Percentiles rank a stretch among this genome's conserved stretches.
These are phyloP conservation scores for Dendrolimus pini DNA, from an alignment of 2,888 invertebrate species.

Conservation along the genomic window DNA sequence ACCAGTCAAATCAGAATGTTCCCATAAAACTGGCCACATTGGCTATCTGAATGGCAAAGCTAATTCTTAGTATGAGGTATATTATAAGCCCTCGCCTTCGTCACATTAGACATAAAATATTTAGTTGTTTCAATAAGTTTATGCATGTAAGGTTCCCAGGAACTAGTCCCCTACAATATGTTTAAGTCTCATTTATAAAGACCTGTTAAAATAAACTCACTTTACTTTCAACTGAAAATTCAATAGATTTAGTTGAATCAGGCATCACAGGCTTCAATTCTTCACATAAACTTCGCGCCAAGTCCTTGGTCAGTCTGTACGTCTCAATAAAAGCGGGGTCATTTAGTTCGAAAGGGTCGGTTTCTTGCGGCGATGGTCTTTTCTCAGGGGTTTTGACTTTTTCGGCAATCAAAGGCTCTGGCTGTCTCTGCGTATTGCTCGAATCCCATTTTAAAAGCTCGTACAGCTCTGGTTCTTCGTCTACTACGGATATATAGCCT, in stretches of 20 bases:
- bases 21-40: too few species aligned
- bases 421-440: slow-evolving; percentile 50
- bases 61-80: too few species aligned
- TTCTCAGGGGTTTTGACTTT: slow-evolving; percentile 57
- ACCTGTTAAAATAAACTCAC: slow-evolving; percentile 23
- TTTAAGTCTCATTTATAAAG: too few species aligned
- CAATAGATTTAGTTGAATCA: slow-evolving; percentile 56
- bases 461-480: slow-evolving; percentile 65
- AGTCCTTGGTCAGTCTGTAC: slow-evolving; percentile 55
- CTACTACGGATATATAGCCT: slow-evolving; percentile 65
- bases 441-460: slow-evolving; percentile 67
- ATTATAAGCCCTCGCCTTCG: too few species aligned
- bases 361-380: slow-evolving; percentile 42
- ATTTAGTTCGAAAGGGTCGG: slow-evolving; percentile 56
- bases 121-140: too few species aligned
- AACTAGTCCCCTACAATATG: too few species aligned
- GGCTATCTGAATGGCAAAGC: too few species aligned
- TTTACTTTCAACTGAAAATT: slow-evolving; percentile 63
- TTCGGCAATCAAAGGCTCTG: slow-evolving; percentile 38
- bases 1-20: too few species aligned
- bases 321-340: slow-evolving; percentile 55
- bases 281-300: slow-evolving; percentile 51
- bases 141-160: too few species aligned
- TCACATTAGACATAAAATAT: too few species aligned
- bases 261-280: slow-evolving; percentile 63